A percentile compares a stretch with the other conserved stretches of the same genome.
phyloP scores from a whole-genome alignment of 2,113 vertebrate species.

The Rhabdomys dilectus region DNA sequence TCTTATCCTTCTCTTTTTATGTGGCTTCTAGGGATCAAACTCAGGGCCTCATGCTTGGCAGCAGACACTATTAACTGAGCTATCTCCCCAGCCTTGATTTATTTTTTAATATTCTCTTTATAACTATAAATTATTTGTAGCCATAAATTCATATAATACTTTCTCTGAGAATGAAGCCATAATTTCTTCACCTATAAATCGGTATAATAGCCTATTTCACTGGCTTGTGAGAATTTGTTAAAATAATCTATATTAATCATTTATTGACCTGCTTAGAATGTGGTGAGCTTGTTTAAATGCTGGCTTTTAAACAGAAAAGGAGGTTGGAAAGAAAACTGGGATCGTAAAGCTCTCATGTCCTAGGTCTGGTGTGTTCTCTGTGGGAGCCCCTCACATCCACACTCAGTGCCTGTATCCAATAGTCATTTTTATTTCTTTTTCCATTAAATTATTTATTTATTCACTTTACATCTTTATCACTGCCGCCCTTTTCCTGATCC shows the following conservation, averaged over 20 bases:
- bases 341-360: not conserved
- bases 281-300: not conserved
- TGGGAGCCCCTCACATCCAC: not conserved
- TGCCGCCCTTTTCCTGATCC: too few species aligned
- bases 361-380: not conserved
- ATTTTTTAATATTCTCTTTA: not conserved
- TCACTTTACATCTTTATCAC: too few species aligned
- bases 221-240: not conserved
- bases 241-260: not conserved
- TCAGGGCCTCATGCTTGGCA: not conserved
- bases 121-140: not conserved
- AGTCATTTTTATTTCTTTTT: not conserved
- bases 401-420: not conserved
- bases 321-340: not conserved
- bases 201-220: not conserved
- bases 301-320: not conserved
- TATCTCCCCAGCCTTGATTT: not conserved
- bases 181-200: slow-evolving; percentile 3
- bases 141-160: not conserved
- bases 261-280: not conserved
- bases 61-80: not conserved
- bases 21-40: not conserved
- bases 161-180: not conserved
- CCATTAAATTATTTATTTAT: too few species aligned
- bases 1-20: not conserved